These are phyloP conservation scores for Tetraneura akinire DNA, from an alignment of 1,140 invertebrate species.

Conservation along the genomic window DNA sequence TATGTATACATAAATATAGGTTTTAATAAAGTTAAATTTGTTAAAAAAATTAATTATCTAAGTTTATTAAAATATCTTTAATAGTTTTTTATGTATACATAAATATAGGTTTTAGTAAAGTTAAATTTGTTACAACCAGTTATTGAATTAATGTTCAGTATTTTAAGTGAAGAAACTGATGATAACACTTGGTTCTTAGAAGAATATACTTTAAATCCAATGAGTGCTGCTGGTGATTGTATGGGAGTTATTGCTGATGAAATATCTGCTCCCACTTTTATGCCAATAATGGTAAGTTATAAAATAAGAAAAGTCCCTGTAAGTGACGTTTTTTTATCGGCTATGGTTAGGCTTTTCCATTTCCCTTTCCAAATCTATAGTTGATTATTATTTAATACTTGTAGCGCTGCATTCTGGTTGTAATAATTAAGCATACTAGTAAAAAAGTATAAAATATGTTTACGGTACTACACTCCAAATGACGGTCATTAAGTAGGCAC, in stretches of 20 bases:
- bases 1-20: not conserved
- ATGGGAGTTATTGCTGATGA: constrained; percentile 41
- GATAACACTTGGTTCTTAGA: constrained; percentile 45
- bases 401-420: too few species aligned
- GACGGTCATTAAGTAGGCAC: too few species aligned
- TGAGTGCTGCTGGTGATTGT: constrained; percentile 41
- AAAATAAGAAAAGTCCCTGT: not conserved
- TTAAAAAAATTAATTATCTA: too few species aligned
- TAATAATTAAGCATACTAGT: too few species aligned
- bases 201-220: constrained; percentile 33
- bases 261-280: constrained; percentile 34
- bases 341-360: too few species aligned
- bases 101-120: constrained; percentile 40
- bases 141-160: constrained; percentile 41
- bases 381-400: too few species aligned
- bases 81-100: not conserved
- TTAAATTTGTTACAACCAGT: constrained; percentile 41
- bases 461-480: too few species aligned
- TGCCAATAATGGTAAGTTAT: constrained; percentile 42
- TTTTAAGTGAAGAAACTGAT: constrained; percentile 43
- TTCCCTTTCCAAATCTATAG: too few species aligned
- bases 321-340: too few species aligned
- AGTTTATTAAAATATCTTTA: too few species aligned
- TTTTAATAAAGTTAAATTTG: constrained; percentile 43
- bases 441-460: too few species aligned